Conservation (phyloP, 2,888 invertebrate genomes). For the Agrenia bidenticulata region DNA sequence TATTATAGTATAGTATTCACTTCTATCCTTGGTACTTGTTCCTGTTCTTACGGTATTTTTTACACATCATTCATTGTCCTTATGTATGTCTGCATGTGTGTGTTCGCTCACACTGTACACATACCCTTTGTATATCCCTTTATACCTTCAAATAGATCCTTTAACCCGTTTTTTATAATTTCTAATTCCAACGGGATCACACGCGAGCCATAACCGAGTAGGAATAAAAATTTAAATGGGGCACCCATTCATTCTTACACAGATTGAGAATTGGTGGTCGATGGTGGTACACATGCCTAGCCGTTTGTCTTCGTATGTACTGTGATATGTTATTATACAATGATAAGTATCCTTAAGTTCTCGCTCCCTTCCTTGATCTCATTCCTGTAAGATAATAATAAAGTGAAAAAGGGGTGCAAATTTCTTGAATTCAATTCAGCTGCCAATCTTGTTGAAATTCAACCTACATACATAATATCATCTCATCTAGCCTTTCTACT, state of each 20-base stretch:
- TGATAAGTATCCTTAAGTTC: not conserved
- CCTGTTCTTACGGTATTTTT: conserved; percentile 7
- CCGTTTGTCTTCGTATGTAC: not conserved
- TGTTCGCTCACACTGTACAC: conserved; percentile 11
- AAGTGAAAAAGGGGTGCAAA: conserved; percentile 39
- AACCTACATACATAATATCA: conserved; percentile 13
- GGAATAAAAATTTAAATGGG: not conserved
- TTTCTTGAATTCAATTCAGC: conserved; percentile 40
- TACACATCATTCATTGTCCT: not conserved
- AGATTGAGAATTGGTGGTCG: too few relatives aligned
- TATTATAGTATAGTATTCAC: not conserved
- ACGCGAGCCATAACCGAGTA: conserved; percentile 30
- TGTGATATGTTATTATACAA: conserved; percentile 6
- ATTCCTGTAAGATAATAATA: not conserved
- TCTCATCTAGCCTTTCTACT: not conserved
- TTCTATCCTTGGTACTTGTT: not conserved
- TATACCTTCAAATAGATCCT: conserved; percentile 24
- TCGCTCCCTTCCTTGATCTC: too few relatives aligned
- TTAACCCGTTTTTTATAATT: conserved; percentile 15
- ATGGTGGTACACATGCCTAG: not conserved
- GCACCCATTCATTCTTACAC: conserved; percentile 19
- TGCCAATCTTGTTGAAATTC: conserved; percentile 38
- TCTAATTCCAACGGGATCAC: conserved; percentile 21
- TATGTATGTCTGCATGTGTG: not conserved
- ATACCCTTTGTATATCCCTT: conserved; percentile 20